Evolutionary conservation across 30 jellyfish, hydroid and myxozoan species (phyloP).

Genomic region (Pelagia noctiluca): DNA sequence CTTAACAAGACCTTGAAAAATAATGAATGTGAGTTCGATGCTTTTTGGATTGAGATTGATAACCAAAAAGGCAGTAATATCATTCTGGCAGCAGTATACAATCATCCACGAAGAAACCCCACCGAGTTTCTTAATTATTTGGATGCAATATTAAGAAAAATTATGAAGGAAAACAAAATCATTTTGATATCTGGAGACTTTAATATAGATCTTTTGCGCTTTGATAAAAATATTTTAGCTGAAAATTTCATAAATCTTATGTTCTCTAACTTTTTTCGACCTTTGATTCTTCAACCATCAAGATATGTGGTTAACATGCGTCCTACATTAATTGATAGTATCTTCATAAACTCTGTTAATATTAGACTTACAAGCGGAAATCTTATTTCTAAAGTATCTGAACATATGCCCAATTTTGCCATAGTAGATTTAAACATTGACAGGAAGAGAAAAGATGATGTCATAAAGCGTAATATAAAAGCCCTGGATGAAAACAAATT

Average conservation of each 20-base stretch:
- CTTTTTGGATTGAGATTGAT: too few species aligned
- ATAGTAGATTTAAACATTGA: background rate
- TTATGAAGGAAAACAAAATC: too few species aligned
- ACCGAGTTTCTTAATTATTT: background rate
- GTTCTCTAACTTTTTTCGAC: too few species aligned
- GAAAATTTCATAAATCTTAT: background rate
- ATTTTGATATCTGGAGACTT: too few species aligned
- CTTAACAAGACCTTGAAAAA: background rate
- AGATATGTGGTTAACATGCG: background rate
- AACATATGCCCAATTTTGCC: conserved; percentile 20
- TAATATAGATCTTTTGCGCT: too few species aligned
- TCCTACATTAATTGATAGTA: conserved; percentile 5
- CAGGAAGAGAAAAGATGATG: background rate
- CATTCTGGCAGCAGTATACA: background rate
- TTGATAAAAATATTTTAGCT: background rate
- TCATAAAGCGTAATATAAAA: too few species aligned
- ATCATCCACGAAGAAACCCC: too few species aligned
- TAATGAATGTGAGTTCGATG: too few species aligned
- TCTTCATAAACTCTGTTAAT: background rate
- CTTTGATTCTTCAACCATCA: too few species aligned
- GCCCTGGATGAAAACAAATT: too few species aligned
- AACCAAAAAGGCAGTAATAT: too few species aligned
- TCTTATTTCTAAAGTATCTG: background rate
- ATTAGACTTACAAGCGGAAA: background rate
- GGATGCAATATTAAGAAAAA: background rate